Percentiles rank a stretch among this genome's conserved stretches.
Conservation (phyloP, 2,888 invertebrate species). For the Scaptomyza polygonia region DNA sequence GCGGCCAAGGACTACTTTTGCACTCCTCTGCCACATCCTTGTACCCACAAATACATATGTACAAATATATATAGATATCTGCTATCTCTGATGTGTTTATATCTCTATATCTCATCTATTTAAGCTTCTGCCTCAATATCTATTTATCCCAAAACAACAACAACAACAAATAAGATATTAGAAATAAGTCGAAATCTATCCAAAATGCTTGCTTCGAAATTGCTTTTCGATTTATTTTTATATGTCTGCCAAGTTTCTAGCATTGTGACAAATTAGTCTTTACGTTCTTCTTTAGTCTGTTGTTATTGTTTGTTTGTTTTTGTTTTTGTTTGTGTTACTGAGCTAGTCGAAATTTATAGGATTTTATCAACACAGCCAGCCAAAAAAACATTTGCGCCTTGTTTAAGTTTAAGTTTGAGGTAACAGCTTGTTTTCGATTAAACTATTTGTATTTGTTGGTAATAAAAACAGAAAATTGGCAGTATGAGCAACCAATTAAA, state of each 20-base stretch:
- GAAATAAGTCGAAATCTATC: slow-evolving; percentile 41
- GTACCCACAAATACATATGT: slow-evolving; percentile 1
- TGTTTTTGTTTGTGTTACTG: slow-evolving; percentile 25
- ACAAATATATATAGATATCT: slow-evolving; percentile 22
- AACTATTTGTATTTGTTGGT: not conserved
- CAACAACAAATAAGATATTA: not conserved
- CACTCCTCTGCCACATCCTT: not conserved
- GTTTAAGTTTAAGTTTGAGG: not conserved
- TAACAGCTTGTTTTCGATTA: slow-evolving; percentile 9
- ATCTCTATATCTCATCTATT: slow-evolving; percentile 64
- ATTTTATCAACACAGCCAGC: slow-evolving; percentile 27
- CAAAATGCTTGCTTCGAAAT: slow-evolving; percentile 63
- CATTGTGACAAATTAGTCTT: slow-evolving; percentile 76
- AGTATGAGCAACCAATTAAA: not conserved
- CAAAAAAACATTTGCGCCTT: slow-evolving; percentile 10
- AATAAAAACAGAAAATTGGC: not conserved
- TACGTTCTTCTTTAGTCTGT: slow-evolving; percentile 39
- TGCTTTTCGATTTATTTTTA: slow-evolving; percentile 79
- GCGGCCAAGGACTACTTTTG: slow-evolving; percentile 65
- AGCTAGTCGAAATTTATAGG: slow-evolving; percentile 42
- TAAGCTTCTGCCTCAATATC: slow-evolving; percentile 49
- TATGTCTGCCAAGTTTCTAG: slow-evolving; percentile 71
- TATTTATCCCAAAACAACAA: slow-evolving; percentile 59
- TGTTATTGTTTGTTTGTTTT: slow-evolving; percentile 21
- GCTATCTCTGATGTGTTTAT: slow-evolving; percentile 60